phyloP scores from a whole-genome alignment of 2,113 vertebrate species.

The Hippocampus abdominalis region DNA sequence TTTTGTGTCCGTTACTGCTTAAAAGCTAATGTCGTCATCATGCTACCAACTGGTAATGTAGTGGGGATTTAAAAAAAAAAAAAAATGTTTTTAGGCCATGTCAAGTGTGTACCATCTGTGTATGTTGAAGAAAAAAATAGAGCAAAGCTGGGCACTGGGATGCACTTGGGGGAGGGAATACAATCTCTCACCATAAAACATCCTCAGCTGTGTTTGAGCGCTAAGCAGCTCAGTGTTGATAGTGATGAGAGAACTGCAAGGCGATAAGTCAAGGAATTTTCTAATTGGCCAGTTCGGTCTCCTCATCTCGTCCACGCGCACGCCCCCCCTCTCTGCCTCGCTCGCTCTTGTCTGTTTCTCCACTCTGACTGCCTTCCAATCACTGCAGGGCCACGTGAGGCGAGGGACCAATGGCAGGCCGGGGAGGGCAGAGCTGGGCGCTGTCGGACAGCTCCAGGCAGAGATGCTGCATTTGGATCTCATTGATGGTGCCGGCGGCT shows the following conservation, averaged over 20 bases:
- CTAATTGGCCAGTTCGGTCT: slow-evolving; percentile 58
- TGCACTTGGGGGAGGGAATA: not conserved
- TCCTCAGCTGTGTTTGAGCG: slow-evolving; percentile 1
- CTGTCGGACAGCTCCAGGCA: slow-evolving; percentile 83
- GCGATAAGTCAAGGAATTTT: slow-evolving; percentile 44
- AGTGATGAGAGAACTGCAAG: slow-evolving; percentile 33
- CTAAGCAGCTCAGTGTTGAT: slow-evolving; percentile 34
- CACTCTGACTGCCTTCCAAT: slow-evolving; percentile 45
- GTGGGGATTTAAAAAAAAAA: not conserved
- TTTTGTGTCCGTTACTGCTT: not conserved
- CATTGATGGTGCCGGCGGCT: slow-evolving; percentile 83
- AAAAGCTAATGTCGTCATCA: not conserved
- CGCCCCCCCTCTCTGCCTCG: slow-evolving; percentile 8
- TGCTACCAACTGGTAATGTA: not conserved
- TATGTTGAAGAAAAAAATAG: slow-evolving; percentile 4
- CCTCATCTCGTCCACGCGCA: slow-evolving; percentile 41
- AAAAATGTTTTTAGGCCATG: not conserved
- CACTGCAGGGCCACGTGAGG: slow-evolving; percentile 80
- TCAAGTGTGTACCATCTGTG: not conserved
- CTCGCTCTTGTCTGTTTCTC: slow-evolving; percentile 14
- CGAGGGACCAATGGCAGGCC: slow-evolving; percentile 75
- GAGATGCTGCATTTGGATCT: slow-evolving; percentile 94
- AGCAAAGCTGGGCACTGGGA: not conserved
- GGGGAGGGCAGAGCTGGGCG: slow-evolving; percentile 76
- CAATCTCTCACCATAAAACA: slow-evolving; percentile 6